A percentile compares a stretch with the other conserved stretches of the same genome.
These are phyloP conservation scores for Tragelaphus eurycerus DNA, from an alignment of 2,797 vertebrate species.

Conservation along the genomic window DNA sequence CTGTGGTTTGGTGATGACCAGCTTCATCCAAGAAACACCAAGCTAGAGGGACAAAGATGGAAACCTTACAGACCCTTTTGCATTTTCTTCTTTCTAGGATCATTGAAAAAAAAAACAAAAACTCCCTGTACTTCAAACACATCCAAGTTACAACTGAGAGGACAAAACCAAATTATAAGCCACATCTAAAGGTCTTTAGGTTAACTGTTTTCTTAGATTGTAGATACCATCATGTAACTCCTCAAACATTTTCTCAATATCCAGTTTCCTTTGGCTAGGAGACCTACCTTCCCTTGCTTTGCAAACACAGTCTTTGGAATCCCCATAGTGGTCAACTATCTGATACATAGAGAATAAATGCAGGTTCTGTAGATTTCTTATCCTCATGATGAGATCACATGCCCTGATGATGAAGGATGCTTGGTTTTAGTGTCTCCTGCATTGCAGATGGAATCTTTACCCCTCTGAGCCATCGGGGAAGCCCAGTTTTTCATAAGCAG, in stretches of 20 bases:
- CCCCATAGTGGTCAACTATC: neutral
- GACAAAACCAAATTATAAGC: neutral
- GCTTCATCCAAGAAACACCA: neutral
- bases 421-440: neutral
- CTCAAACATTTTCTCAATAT: neutral
- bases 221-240: neutral
- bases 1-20: neutral
- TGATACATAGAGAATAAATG: neutral
- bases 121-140: neutral
- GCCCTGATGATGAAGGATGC: neutral
- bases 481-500: neutral
- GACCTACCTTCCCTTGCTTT: neutral
- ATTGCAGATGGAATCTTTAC: neutral
- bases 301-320: neutral
- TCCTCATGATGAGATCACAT: neutral
- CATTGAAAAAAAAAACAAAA: no score
- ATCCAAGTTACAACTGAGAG: neutral
- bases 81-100: neutral
- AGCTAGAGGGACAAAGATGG: neutral
- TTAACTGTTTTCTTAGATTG: neutral
- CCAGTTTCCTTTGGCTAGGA: neutral
- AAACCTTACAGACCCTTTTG: neutral
- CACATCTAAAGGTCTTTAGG: neutral
- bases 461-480: neutral
- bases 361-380: neutral